A percentile compares a stretch with the other conserved stretches of the same genome.
These are phyloP conservation scores for Mycetomoellerius zeteki DNA, from an alignment of 1,140 invertebrate genomes.

Conservation along the genomic window DNA sequence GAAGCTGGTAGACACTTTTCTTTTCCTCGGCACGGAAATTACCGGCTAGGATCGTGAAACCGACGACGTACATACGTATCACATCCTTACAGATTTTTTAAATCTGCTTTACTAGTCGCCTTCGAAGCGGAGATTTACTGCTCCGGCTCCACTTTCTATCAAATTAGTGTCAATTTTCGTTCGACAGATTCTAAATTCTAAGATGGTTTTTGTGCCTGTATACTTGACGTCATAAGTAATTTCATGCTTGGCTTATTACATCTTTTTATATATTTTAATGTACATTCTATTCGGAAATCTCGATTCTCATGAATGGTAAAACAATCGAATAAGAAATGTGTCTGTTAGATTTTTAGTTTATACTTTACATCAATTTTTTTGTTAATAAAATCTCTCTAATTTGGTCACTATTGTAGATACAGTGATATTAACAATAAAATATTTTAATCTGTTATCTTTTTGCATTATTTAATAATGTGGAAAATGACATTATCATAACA, in stretches of 20 bases:
- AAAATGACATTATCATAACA: background rate
- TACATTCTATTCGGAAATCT: background rate
- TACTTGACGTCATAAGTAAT: background rate
- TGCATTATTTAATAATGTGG: background rate
- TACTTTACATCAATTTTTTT: background rate
- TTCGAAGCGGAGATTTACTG: background rate
- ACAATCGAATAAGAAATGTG: background rate
- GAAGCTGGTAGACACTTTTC: constrained; percentile 38
- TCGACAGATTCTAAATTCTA: constrained; percentile 18
- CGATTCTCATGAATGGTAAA: background rate
- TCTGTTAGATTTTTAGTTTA: background rate
- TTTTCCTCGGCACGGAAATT: constrained; percentile 42
- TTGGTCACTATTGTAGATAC: background rate
- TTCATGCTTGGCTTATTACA: background rate
- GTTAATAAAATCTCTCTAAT: background rate
- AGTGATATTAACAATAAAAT: background rate
- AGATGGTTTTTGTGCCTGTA: background rate
- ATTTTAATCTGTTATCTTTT: background rate
- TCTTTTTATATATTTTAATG: background rate
- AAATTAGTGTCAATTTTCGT: constrained; percentile 38
- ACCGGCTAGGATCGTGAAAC: background rate
- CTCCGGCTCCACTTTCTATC: constrained; percentile 13
- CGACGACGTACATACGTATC: background rate
- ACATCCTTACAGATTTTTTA: constrained; percentile 2
- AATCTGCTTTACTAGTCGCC: constrained; percentile 2